Base-by-base conservation (phyloP, 1,140 invertebrate species). In the Philaenus spumarius region DNA sequence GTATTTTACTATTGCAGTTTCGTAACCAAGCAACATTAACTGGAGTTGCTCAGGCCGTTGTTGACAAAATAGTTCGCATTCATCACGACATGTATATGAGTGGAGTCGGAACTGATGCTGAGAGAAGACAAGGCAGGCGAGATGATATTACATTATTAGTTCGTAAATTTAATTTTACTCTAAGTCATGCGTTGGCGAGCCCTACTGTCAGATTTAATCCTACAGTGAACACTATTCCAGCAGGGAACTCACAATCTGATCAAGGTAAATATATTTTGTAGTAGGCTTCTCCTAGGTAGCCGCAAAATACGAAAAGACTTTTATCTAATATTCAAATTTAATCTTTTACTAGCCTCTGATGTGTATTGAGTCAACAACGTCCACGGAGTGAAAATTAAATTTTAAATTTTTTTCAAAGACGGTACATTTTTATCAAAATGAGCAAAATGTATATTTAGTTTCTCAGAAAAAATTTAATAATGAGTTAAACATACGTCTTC, bases 61-160 rank as follows among this genome's bases (percentile, higher is more conserved):
- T 95, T 0, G 86, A 94, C 67, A 89, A 90, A 75, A 83, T 91
- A 7, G 88, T 89, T 4, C 74, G 89, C 47, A 82, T 89, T 53
- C 92, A 95, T 68, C 85, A 92, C 60, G 87, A 93, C 53, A 80
- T 82, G 53, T 92, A 83, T 65, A 84, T 89, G 74, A 82, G 79
- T 54, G 63, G 61, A 42, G 55, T 45, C 1, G 30, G 15, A 24
- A 56, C 47, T 12, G 55, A 60, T 39, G 45, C 50, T 35, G 45
- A 40, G 17, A 43, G 11, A 11, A 50, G 48, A 3, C 48, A 65
- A 39, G 71, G 73, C 17, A 82, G 82, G 66, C 70, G 85, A 40
- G 86, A 89, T 59, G 88, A 92, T 67, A 90, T 95, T 61, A 93
- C 90, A 0, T 75, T 96, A 5, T 68, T 95, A 0, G 84, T 95